Base-by-base conservation (phyloP, 2,797 vertebrate species). In the Sebastes matsubarae region DNA sequence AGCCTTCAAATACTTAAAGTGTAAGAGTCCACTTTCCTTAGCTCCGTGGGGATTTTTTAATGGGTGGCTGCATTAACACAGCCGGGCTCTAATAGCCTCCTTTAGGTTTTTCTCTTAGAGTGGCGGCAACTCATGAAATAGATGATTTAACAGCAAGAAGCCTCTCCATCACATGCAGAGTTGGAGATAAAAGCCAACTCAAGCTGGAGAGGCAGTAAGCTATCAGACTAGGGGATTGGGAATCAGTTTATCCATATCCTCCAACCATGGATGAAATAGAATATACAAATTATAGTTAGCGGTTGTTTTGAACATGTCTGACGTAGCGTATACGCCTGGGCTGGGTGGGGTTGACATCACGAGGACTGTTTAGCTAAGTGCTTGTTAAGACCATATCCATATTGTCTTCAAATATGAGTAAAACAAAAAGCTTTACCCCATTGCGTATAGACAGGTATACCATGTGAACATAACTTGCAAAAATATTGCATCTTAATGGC, bases 81-180 rank as follows among this genome's bases (percentile, higher is more conserved):
- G 88, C 63, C 67, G 61, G 84, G 30, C 79, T 90, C 78, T 92
- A 93, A 92, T 90, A 83, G 83, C 86, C 86, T 84, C 42, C 83
- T 88, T 89, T 55, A 87, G 58, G n/a, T 67, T 83, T 73, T 32
- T 64, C 36, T 55, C 18, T 65, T 59, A 32, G 75, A 86, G 87
- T 89, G 82, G 74, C 87, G 88, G 81, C 70, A 71, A 83, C 89
- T 93, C 87, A 83, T 90, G 86, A 92, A 93, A 90, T 84, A 88
- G 90, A 91, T 85, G 85, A 94, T 92, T 94, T 92, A 94, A 91
- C 91, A 89, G 81, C 82, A 70, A 93, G 88, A 86, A 83, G 81
- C 83, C 83, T 80, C 88, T 90, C 76, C 77, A 88, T 92, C 88
- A 89, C 86, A 90, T 50, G 60, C 85, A 83, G 78, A 80, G 78